Evolutionary conservation across 2,113 vertebrate genomes (phyloP), one percentile per base, ranked within the genome.

Genomic region (Reinhardtius hippoglossoides): DNA sequence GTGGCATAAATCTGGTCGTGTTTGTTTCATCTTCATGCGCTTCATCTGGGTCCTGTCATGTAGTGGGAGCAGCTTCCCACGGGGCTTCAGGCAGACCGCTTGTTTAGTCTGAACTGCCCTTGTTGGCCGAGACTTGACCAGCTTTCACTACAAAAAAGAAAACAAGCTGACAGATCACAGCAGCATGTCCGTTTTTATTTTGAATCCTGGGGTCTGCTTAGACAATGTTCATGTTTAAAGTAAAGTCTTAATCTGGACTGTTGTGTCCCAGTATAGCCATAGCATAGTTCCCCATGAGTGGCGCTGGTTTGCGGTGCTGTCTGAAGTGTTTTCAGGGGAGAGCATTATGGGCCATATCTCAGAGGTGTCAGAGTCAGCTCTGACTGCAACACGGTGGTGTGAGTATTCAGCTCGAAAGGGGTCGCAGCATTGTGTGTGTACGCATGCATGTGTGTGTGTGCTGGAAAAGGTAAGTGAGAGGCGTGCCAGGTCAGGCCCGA

Each of bases 101-200:
- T 87, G 89, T 92, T 92, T 92, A 91, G 90, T 91, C 88, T 91
- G 72, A 74, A 65, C 64, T 59, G 26, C 15, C 23, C 67, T 55
- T 9, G 23, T 46, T 71, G 78, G 71, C 64, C 12, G 44, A 82
- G 73, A 74, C 61, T 60, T 12, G 6, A 66, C 65, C 68, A 56
- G 15, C 59, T 68, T 80, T 81, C 42, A 77, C 18, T 50, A 1
- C 18, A 50, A 18, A 42, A 42, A 18, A 18, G 46, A 50, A 74
- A 67, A 82, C 88, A 85, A 80, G 67, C 21, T 71, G 35, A 57
- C 82, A 69, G 72, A 50, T 50, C 48, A 50, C 10, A 50, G 18
- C 62, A 73, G 76, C 70, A 9, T 69, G 68, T 76, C 78, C 23
- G 35, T 73, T 86, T 84, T 84, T 77, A 82, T 85, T 90, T 83